Base-by-base conservation (phyloP, 1,140 invertebrate genomes). In the Triops longicaudatus region DNA sequence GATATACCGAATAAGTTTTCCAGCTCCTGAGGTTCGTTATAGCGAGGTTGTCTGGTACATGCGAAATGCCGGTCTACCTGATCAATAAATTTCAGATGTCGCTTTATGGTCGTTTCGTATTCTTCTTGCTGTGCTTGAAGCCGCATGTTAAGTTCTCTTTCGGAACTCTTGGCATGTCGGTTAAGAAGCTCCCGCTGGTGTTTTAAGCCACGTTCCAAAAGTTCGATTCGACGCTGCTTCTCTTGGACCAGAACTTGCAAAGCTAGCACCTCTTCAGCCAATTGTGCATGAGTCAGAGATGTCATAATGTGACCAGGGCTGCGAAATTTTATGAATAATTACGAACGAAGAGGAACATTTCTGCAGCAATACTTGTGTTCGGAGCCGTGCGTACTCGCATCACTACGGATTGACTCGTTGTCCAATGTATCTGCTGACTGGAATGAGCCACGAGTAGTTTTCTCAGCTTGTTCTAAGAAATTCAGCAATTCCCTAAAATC, bases 21-120 rank as follows among this genome's bases (percentile, higher is more conserved):
- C n/a, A n/a, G n/a, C n/a, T n/a, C n/a, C n/a, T n/a, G n/a, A n/a
- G n/a, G n/a, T n/a, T n/a, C n/a, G n/a, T 12, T 75, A 75, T 26
- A 75, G 12, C 14, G 10, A 0, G 74, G 17, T 7, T 22, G 41
- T 26, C 31, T 0, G 22, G 37, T 75, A 14, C 27, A 22, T 27
- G n/a, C n/a, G n/a, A 37, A 37, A 37, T 37, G 31, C 2, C 31
- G 7, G 7, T 22, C 72, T 27, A 83, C 82, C 76, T 90, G 89
- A 79, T 91, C 89, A 12, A 91, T 90, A 78, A 91, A 91, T 76
- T 88, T 88, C 77, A 91, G 89, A 81, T 91, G 89, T 1, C 90
- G 82, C 72, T 87, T 87, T 9, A 91, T 84, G 7, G 88, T 85
- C 1, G 82, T 82, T 79, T 91, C 89, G 78, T 88, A 90, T 80